Evolutionary conservation across 1,140 invertebrate species (phyloP).

Genomic region (Drosophila saltans): DNA sequence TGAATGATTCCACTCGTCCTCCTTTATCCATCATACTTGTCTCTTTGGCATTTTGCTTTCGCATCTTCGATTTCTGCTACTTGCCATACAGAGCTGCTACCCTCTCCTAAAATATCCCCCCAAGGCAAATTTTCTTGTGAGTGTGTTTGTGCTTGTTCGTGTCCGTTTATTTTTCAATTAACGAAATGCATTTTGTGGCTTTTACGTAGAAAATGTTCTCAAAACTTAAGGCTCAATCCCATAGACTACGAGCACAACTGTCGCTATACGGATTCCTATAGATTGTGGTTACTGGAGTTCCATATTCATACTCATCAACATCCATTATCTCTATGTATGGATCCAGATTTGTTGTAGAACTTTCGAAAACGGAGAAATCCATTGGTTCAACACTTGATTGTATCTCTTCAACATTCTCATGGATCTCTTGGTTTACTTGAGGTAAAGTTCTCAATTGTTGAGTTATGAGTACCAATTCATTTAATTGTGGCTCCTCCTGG

Average conservation of each 20-base stretch:
- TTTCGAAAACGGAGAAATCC: neutral
- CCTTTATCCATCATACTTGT: neutral
- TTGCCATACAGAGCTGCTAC: neutral
- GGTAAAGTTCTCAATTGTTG: no score
- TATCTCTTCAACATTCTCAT: no score
- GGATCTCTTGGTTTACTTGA: no score
- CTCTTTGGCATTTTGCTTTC: neutral
- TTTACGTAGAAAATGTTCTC: neutral
- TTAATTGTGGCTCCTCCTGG: neutral
- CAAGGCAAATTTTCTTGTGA: neutral
- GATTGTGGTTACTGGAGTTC: neutral
- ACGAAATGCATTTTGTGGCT: slow-evolving; percentile 1
- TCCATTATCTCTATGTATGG: neutral
- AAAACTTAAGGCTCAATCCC: neutral
- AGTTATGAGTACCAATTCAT: no score
- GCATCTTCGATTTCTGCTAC: neutral
- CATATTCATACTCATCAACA: neutral
- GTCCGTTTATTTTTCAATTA: slow-evolving; percentile 22
- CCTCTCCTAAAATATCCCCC: neutral
- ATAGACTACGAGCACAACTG: neutral
- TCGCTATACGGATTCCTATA: neutral
- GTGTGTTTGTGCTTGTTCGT: neutral
- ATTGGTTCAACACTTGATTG: neutral
- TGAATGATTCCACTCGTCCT: neutral
- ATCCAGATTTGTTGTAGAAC: neutral